Percentiles rank a stretch among this genome's conserved stretches.
Conservation (phyloP, 2,113 vertebrate species). For the Hassar affinis region DNA sequence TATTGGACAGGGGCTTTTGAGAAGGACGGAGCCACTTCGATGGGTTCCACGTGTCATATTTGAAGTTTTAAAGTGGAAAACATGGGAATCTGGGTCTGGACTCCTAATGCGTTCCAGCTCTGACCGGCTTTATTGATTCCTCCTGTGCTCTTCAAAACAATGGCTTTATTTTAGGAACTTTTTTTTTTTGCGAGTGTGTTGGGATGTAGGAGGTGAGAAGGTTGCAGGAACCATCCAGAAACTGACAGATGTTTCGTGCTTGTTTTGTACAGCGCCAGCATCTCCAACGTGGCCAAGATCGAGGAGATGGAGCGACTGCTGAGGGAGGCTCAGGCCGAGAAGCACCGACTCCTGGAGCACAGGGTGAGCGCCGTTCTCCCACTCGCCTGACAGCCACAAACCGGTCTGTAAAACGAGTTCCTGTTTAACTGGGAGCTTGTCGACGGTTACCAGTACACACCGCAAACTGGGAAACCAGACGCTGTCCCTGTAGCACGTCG, state of each 20-base stretch:
- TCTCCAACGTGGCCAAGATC: conserved; percentile 86
- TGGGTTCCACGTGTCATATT: conserved; percentile 50
- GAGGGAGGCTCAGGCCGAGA: conserved; percentile 89
- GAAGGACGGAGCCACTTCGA: neutral
- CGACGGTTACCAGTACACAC: neutral
- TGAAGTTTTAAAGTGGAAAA: conserved; percentile 51
- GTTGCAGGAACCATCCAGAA: neutral
- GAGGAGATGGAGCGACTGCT: conserved; percentile 96
- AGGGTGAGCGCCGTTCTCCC: conserved; percentile 74
- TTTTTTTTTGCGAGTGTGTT: neutral
- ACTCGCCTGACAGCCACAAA: neutral
- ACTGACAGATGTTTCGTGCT: neutral
- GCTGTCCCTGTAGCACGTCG: neutral
- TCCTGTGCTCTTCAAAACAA: conserved; percentile 35
- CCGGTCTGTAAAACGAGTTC: neutral
- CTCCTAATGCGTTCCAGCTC: conserved; percentile 47
- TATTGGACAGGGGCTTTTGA: neutral
- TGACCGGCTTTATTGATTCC: conserved; percentile 44
- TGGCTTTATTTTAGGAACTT: neutral
- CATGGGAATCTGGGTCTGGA: conserved; percentile 20
- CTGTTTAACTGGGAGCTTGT: neutral
- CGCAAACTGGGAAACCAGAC: neutral
- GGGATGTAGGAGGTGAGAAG: neutral
- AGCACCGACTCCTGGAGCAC: conserved; percentile 82
- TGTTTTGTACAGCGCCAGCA: conserved; percentile 80